Evolutionary conservation across 1,140 invertebrate genomes (phyloP).

Genomic region (Monochamus saltuarius): DNA sequence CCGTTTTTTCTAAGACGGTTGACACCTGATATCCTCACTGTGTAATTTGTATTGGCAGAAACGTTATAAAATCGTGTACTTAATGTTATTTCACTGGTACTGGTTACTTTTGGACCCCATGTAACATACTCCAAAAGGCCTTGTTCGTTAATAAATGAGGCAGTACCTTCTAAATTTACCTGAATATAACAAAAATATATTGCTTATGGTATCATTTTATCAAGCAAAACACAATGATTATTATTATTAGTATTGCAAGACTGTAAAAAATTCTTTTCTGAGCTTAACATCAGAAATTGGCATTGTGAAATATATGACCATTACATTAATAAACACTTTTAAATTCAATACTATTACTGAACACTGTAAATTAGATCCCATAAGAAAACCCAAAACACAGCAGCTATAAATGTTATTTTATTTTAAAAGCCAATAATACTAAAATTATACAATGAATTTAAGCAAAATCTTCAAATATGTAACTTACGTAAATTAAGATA

Average conservation of each 20-base stretch:
- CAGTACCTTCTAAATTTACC: slow-evolving; percentile 62
- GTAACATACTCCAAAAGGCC: slow-evolving; percentile 56
- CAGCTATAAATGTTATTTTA: too few relatives aligned
- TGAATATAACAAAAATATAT: slow-evolving; percentile 25
- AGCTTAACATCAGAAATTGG: too few relatives aligned
- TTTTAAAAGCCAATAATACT: too few relatives aligned
- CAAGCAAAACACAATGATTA: too few relatives aligned
- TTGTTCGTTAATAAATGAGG: slow-evolving; percentile 61
- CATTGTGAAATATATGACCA: too few relatives aligned
- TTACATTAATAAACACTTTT: not conserved
- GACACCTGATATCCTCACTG: slow-evolving; percentile 68
- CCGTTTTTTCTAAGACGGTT: slow-evolving; percentile 70
- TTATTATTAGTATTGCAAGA: too few relatives aligned
- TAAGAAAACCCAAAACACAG: too few relatives aligned
- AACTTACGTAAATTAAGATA: too few relatives aligned
- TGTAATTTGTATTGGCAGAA: slow-evolving; percentile 79
- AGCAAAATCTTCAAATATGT: too few relatives aligned
- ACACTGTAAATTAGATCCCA: not conserved
- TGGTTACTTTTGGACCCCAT: slow-evolving; percentile 62
- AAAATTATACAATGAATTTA: too few relatives aligned
- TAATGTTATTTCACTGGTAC: slow-evolving; percentile 57
- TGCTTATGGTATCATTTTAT: not conserved
- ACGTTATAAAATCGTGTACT: slow-evolving; percentile 63
- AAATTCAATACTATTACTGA: not conserved
- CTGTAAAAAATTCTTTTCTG: too few relatives aligned